Evolutionary conservation across 1,140 invertebrate genomes (phyloP), one percentile per base, ranked within the genome.

Genomic region (Trachymyrmex septentrionalis): DNA sequence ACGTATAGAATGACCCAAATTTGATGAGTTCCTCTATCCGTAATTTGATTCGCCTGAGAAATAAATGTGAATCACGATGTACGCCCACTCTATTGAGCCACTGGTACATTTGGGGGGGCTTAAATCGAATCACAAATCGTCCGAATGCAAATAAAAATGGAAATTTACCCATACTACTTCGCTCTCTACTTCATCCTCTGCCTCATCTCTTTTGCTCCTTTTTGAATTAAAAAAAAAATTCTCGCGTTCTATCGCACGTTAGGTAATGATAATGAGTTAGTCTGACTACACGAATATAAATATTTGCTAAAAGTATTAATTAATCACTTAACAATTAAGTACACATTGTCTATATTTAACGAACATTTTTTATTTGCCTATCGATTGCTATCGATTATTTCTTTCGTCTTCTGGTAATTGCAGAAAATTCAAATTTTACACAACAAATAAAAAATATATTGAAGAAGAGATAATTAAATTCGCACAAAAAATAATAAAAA

Each of bases 91-190:
- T 61, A 84, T 55, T 63, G 80, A 78, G 55, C 75, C 64, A 34
- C 30, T 53, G 64, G 66, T 71, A 77, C 78, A 73, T 88, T 91
- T 80, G 78, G 87, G 72, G 72, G 84, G 53, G 82, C 76, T 90
- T 92, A 92, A 92, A 92, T 92, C 91, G 91, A 92, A 90, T 92
- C 91, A 91, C 91, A 92, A 92, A 92, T 91, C 86, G 90, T 75
- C 86, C 90, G 86, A 84, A 89, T 86, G 90, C 91, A 88, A 91
- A 92, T 92, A 92, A 92, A 92, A 92, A 91, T 92, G 90, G 84
- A 90, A 89, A 92, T 92, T 90, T 80, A 84, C 73, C 73, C 82
- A 44, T 30, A 34, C 16, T n/a, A 21, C 27, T 75, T 27, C 57
- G 19, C 12, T 21, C 48, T 64, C 53, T 21, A 48, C 44, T 82